phyloP scores from a whole-genome alignment of 2,888 invertebrate species.

The Apantesis nais region DNA sequence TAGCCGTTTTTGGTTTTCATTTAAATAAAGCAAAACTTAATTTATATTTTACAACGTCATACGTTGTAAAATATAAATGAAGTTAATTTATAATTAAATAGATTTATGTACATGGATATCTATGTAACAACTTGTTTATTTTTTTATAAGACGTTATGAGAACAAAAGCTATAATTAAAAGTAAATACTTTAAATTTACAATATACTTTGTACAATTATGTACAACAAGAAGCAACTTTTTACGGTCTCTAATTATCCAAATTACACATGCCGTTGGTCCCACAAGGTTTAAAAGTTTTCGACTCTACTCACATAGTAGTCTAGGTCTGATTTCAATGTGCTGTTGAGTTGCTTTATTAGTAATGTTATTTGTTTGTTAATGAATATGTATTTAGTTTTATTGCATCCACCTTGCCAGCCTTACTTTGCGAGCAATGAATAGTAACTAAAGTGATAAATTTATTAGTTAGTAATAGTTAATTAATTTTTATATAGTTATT shows the following conservation, averaged over 20 bases:
- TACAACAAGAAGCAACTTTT: conserved; percentile 36
- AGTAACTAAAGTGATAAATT: conserved; percentile 42
- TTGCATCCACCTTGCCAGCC: conserved; percentile 37
- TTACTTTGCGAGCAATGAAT: conserved; percentile 34
- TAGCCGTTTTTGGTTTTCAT: not conserved
- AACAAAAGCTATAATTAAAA: conserved; percentile 41
- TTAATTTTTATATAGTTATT: conserved; percentile 18
- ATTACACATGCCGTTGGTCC: conserved; percentile 45
- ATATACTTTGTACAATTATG: conserved; percentile 43
- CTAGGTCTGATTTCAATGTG: conserved; percentile 11
- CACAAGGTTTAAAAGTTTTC: conserved; percentile 39
- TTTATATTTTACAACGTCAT: not conserved
- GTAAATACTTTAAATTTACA: conserved; percentile 46
- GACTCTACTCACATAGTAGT: conserved; percentile 20
- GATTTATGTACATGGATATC: not conserved
- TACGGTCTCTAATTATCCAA: conserved; percentile 42
- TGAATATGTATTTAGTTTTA: conserved; percentile 10
- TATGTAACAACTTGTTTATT: conserved; percentile 23
- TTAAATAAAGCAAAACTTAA: not conserved
- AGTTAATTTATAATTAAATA: not conserved
- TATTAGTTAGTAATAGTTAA: conserved; percentile 46
- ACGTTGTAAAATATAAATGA: not conserved
- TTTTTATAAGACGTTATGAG: conserved; percentile 29
- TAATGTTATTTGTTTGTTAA: not conserved
- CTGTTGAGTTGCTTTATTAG: not conserved